Percentiles rank a stretch among this genome's conserved stretches.
phyloP scores from a whole-genome alignment of 2,113 vertebrate species.

The Chascanopsetta lugubris region DNA sequence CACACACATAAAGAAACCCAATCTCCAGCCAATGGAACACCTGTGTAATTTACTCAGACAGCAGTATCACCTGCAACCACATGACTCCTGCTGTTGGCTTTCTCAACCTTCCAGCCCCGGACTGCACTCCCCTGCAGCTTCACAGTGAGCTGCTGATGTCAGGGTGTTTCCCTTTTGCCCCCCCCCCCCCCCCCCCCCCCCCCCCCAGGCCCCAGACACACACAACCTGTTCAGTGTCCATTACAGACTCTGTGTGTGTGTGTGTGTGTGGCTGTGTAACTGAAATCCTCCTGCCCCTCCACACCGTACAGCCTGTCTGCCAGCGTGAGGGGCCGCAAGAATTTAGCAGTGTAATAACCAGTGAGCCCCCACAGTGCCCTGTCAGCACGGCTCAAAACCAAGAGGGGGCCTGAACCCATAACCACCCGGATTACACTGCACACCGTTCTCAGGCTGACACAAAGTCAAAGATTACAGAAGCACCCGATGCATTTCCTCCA shows the following conservation, averaged over 20 bases:
- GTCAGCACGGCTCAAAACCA: constrained; percentile 40
- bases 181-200: too few relatives aligned
- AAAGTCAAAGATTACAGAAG: constrained; percentile 27
- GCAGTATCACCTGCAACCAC: neutral
- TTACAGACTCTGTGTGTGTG: constrained; percentile 9
- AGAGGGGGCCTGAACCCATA: constrained; percentile 5
- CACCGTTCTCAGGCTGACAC: constrained; percentile 28
- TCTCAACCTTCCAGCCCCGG: constrained; percentile 16
- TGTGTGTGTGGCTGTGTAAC: constrained; percentile 19
- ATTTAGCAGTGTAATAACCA: constrained; percentile 40
- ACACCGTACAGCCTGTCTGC: constrained; percentile 11
- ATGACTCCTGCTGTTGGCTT: constrained; percentile 23
- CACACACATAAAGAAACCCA: neutral
- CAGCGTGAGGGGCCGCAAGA: constrained; percentile 21
- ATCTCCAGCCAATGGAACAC: neutral
- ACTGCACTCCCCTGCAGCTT: constrained; percentile 7
- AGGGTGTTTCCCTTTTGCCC: constrained; percentile 14
- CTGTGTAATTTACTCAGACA: constrained; percentile 20
- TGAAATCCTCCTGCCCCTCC: constrained; percentile 11
- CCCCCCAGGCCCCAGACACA: too few relatives aligned
- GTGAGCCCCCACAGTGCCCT: constrained; percentile 20
- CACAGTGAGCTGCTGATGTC: constrained; percentile 2
- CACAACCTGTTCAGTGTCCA: constrained; percentile 1
- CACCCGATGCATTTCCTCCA: constrained; percentile 10
- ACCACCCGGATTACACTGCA: constrained; percentile 34